Evolutionary conservation across 2,888 invertebrate species (phyloP), one percentile per base, ranked within the genome.

Genomic region (Apamea crenata): DNA sequence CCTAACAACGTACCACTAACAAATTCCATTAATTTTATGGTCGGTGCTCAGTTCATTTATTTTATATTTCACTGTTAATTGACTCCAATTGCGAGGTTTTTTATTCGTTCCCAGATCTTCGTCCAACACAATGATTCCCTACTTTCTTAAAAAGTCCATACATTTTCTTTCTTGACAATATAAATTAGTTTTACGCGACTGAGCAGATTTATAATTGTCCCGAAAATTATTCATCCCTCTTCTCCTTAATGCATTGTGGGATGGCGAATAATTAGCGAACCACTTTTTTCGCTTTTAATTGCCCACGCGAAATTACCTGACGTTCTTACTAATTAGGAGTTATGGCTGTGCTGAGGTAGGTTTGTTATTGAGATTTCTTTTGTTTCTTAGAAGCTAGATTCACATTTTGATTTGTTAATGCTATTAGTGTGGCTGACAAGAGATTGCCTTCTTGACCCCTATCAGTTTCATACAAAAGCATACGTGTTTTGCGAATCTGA

Each of bases 161-260:
- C 68, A 83, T 89, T 89, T 87, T 84, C 87, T 86, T 78, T 29
- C 86, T 79, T 83, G 86, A 86, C 88, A 88, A 88, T 86, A 88
- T 86, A 89, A 89, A 88, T 88, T 89, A 86, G 83, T 86, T 89
- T 86, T 83, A 74, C 78, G 75, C 81, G 89, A 86, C 86, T 88
- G 89, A 83, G 77, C 88, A 88, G 89, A 89, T 89, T 88, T 88
- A 88, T 89, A 89, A 88, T 85, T 88, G 86, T 85, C 78, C 85
- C 72, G 61, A 83, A 82, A 88, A 88, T 89, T 88, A 89, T 88
- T 88, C 86, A 89, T 88, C 72, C 71, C 89, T 84, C 89, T 87
- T 86, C 88, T 86, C 78, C 85, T 88, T 88, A 88, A 88, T 88
- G 88, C 89, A 85, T 86, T 88, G 80, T 83, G 80, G 86, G 77